phyloP scores from a whole-genome alignment of 1,140 invertebrate species.

The Pygmarrhopalites habei region DNA sequence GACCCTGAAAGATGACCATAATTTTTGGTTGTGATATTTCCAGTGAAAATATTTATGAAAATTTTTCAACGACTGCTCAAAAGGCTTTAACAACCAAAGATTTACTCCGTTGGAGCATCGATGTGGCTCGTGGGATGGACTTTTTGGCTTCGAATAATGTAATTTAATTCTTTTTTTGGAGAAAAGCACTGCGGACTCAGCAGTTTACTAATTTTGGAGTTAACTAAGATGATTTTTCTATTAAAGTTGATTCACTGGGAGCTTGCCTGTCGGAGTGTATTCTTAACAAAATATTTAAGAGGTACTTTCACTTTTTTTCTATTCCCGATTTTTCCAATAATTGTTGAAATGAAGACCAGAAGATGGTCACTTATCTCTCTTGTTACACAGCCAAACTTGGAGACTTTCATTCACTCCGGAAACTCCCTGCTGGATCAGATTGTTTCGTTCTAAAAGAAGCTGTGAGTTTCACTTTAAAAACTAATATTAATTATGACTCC shows the following conservation, averaged over 20 bases:
- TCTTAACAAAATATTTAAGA: no score
- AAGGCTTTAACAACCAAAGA: not conserved
- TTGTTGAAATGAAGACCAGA: no score
- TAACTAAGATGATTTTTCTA: not conserved
- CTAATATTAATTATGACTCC: not conserved
- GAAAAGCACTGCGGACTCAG: not conserved
- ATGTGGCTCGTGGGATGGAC: slow-evolving; percentile 27
- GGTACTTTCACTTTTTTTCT: no score
- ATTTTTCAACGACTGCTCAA: not conserved
- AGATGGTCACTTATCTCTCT: no score
- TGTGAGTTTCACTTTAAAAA: not conserved
- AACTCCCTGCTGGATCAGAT: slow-evolving; percentile 3
- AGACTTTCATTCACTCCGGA: slow-evolving; percentile 23
- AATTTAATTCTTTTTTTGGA: not conserved
- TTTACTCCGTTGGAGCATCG: slow-evolving; percentile 13
- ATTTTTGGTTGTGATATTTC: slow-evolving; percentile 2
- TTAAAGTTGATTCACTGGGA: slow-evolving; percentile 24
- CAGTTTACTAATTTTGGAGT: not conserved
- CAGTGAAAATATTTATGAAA: not conserved
- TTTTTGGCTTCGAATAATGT: slow-evolving; percentile 19
- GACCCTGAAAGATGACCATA: not conserved
- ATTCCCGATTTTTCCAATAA: no score
- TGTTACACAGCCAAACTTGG: slow-evolving; percentile 11
- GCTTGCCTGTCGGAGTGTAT: slow-evolving; percentile 25
- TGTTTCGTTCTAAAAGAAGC: slow-evolving; percentile 4